These are phyloP conservation scores for Cheirogaleus medius DNA, from an alignment of 2,113 vertebrate genomes.

Conservation along the genomic window DNA sequence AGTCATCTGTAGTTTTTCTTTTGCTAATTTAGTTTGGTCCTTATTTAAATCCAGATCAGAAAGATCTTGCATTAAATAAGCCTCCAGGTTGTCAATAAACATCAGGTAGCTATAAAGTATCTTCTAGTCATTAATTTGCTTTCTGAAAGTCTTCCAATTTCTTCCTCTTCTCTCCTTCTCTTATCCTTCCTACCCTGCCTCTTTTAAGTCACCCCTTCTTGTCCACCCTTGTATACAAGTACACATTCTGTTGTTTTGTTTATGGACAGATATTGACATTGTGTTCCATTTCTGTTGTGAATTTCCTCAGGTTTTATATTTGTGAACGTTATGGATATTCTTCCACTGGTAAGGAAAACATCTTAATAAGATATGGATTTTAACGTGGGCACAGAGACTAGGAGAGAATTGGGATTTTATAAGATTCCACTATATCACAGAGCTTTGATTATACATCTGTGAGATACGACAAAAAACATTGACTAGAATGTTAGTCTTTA, in stretches of 20 bases:
- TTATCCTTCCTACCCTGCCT: neutral
- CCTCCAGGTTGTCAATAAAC: slow-evolving; percentile 47
- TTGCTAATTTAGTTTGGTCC: slow-evolving; percentile 40
- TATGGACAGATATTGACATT: neutral
- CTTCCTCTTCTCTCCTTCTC: neutral
- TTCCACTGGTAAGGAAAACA: neutral
- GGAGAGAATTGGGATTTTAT: slow-evolving; percentile 40
- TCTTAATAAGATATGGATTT: slow-evolving; percentile 39
- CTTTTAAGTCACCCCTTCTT: neutral
- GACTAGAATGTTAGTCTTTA: neutral
- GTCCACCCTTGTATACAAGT: neutral
- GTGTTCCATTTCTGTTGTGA: neutral
- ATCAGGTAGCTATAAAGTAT: slow-evolving; percentile 31
- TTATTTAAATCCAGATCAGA: slow-evolving; percentile 55
- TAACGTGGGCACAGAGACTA: neutral
- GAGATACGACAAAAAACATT: slow-evolving; percentile 16
- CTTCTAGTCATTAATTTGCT: slow-evolving; percentile 48
- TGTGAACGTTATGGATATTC: slow-evolving; percentile 22
- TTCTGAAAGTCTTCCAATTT: slow-evolving; percentile 39
- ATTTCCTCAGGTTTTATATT: neutral
- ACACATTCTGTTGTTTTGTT: neutral
- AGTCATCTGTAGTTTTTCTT: slow-evolving; percentile 38
- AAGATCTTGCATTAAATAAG: slow-evolving; percentile 51
- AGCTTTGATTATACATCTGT: neutral
- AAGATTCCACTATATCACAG: slow-evolving; percentile 9